phyloP scores from a whole-genome alignment of 2,113 vertebrate species.

The Melanerpes formicivorus region DNA sequence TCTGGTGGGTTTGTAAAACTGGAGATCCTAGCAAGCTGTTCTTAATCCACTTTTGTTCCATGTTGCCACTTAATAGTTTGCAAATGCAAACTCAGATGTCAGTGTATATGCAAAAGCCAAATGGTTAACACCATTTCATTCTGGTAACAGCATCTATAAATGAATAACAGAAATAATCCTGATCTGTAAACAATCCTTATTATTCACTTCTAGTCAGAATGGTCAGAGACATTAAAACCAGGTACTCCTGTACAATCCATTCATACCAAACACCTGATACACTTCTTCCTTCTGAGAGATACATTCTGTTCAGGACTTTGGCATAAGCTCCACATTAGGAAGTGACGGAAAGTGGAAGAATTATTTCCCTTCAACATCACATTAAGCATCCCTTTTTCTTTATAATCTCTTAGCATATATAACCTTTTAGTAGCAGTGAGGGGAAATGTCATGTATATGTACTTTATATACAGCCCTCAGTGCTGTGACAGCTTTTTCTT shows the following conservation, averaged over 20 bases:
- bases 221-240: background rate
- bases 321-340: slow-evolving; percentile 3
- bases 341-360: slow-evolving; percentile 26
- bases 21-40: background rate
- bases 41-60: background rate
- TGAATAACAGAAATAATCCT: background rate
- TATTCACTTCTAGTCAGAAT: background rate
- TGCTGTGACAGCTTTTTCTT: slow-evolving; percentile 44
- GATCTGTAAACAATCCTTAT: background rate
- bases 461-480: slow-evolving; percentile 8
- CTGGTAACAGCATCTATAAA: background rate
- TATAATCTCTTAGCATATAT: slow-evolving; percentile 2
- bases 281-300: background rate
- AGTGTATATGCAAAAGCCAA: background rate
- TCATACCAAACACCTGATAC: background rate
- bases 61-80: background rate
- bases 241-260: background rate
- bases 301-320: background rate
- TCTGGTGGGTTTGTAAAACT: background rate
- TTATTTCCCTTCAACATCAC: background rate
- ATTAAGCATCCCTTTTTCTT: background rate
- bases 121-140: background rate
- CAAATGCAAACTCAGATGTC: background rate
- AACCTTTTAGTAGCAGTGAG: slow-evolving; percentile 14
- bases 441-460: background rate